These are phyloP conservation scores for Hippocampus zosterae DNA, from an alignment of 2,113 vertebrate genomes.

Conservation along the genomic window DNA sequence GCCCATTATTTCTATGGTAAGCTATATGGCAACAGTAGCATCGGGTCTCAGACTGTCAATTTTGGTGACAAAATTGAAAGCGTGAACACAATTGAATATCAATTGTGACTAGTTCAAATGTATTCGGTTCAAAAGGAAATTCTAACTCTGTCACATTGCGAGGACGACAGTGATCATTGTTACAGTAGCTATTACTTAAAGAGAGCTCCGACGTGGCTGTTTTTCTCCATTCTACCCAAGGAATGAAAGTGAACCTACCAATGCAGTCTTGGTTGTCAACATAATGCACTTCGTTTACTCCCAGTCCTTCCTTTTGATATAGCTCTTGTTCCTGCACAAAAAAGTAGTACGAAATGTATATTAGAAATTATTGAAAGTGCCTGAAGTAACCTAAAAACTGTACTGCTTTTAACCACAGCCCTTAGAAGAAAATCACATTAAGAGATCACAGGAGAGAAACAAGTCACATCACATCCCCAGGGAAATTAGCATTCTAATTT, in stretches of 20 bases:
- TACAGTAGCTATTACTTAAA: neutral
- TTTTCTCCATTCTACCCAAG: neutral
- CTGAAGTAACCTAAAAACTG: conserved; percentile 12
- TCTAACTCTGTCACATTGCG: neutral
- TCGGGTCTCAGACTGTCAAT: neutral
- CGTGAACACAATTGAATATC: neutral
- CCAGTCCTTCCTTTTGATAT: conserved; percentile 93
- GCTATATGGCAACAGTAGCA: too few species aligned
- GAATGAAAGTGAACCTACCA: conserved; percentile 69
- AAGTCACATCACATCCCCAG: conserved; percentile 38
- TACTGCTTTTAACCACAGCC: conserved; percentile 40
- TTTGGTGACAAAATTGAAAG: neutral
- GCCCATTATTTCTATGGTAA: too few species aligned
- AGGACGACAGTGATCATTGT: neutral
- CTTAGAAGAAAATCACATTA: conserved; percentile 46
- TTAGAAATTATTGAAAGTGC: neutral
- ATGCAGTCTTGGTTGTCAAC: conserved; percentile 99
- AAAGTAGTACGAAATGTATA: conserved; percentile 1
- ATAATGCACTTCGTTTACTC: conserved; percentile 96
- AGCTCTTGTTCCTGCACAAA: conserved; percentile 91
- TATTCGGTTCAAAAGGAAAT: neutral
- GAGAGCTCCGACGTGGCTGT: neutral
- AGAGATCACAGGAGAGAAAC: conserved; percentile 51
- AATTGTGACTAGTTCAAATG: neutral
- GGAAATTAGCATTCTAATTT: conserved; percentile 62